Base-by-base conservation (phyloP, 2,113 vertebrate genomes). In the Oceanodroma tethys region DNA sequence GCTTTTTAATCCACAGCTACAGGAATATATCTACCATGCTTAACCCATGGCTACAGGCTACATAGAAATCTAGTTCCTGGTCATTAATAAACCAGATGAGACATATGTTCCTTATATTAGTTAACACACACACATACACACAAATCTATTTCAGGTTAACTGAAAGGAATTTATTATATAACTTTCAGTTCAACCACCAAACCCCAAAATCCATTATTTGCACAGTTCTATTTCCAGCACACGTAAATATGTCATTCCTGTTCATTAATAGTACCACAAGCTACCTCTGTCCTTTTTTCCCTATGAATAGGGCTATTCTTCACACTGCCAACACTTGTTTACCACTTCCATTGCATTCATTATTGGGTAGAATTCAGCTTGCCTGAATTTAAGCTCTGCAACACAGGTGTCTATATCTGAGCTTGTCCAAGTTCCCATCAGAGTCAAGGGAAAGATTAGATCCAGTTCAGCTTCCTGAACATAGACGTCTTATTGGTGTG, bases 181-280 rank as follows among this genome's bases (percentile, higher is more conserved):
- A 72, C 25, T 83, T 95, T 73, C 53, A 70, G 66, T 83, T 59
- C 84, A 92, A 80, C 45, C 59, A 88, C 67, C 63, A 92, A 96
- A 92, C 47, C 70, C 60, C 47, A 17, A 82, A 95, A 93, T 90
- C 67, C 45, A 86, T 96, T 93, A 93, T 94, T 93, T 93, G 74
- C 21, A 82, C 79, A 74, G 50, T 50, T 88, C 81, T 96, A 75
- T 90, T 97, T 91, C 56, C 32, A 94, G 60, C 47, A 76, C 43
- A 67, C 1, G 4, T 92, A 89, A 94, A 95, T 96, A 88, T 42
- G 32, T 10, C 62, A 43, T 52, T 83, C 10, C 2, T 87, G 70
- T 83, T 86, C 90, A 80, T 59, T 81, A 89, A 48, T 12, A 79
- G 59, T 21, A 85, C 66, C 26, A 59, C 40, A 76, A 8, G 26